Evolutionary conservation across 2,797 vertebrate species (phyloP).

Genomic region (Psittacula echo): DNA sequence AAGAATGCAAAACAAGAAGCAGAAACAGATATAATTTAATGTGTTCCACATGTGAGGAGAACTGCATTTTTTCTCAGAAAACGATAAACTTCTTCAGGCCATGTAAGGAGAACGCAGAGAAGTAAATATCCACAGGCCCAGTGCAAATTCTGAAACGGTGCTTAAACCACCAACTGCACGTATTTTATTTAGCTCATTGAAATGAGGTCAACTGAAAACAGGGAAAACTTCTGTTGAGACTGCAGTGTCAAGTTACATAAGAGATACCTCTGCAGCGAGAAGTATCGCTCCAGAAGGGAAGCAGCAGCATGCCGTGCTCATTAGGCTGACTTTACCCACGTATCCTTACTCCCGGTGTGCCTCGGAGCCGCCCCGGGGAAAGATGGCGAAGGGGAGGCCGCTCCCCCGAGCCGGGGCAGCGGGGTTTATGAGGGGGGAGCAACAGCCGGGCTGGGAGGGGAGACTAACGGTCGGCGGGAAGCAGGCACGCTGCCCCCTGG

Average conservation of each 20-base stretch:
- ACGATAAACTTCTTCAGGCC: neutral
- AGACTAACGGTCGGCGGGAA: too few species aligned
- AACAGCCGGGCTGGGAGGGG: too few species aligned
- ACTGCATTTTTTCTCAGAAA: conserved; percentile 26
- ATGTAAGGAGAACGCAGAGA: neutral
- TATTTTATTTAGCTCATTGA: conserved; percentile 20
- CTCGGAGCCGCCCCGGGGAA: neutral
- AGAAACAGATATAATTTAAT: neutral
- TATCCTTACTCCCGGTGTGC: accelerated
- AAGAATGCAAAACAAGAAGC: conserved; percentile 24
- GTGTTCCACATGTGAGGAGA: conserved; percentile 37
- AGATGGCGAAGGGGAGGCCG: neutral
- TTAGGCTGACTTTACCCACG: accelerated
- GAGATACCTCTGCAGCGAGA: neutral
- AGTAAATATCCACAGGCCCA: neutral
- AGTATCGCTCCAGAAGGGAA: neutral
- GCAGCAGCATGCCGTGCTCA: accelerated
- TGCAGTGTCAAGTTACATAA: conserved; percentile 2
- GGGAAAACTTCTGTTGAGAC: neutral
- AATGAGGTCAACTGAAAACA: neutral
- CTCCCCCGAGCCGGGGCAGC: neutral
- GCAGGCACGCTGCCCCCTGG: neutral
- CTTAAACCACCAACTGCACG: neutral
- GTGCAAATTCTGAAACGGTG: neutral
- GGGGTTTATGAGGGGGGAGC: neutral